phyloP scores from a whole-genome alignment of 1,140 invertebrate species.

The Procambarus virginalis region DNA sequence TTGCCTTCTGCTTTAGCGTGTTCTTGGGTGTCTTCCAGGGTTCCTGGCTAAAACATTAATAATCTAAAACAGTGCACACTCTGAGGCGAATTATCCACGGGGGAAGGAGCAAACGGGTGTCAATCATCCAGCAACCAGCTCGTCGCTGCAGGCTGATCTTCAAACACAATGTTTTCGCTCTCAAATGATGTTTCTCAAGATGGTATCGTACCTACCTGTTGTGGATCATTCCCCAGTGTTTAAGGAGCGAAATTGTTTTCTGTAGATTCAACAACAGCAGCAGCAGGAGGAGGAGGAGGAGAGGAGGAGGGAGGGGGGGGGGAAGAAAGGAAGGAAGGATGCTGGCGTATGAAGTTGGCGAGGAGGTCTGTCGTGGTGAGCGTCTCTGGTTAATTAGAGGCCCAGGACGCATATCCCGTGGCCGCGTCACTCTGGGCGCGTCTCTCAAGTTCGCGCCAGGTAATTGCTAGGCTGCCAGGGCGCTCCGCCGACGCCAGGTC shows the following conservation, averaged over 20 bases:
- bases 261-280: background rate
- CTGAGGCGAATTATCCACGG: background rate
- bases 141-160: too few relatives aligned
- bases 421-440: constrained; percentile 49
- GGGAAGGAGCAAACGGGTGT: background rate
- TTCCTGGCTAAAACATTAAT: background rate
- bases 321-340: background rate
- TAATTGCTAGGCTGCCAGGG: constrained; percentile 57
- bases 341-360: background rate
- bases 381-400: constrained; percentile 59
- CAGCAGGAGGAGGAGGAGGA: background rate
- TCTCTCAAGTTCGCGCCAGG: constrained; percentile 64
- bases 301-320: too few relatives aligned
- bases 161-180: too few relatives aligned
- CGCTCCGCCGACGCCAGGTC: constrained; percentile 3
- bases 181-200: background rate
- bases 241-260: background rate
- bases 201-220: background rate
- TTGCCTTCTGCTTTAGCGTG: background rate
- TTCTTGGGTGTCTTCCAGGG: background rate
- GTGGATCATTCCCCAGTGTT: background rate
- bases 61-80: background rate
- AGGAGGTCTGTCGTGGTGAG: constrained; percentile 36
- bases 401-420: constrained; percentile 41
- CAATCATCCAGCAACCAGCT: constrained; percentile 16